These are phyloP conservation scores for Cyclopterus lumpus DNA, from an alignment of 2,797 vertebrate species.

Conservation along the genomic window DNA sequence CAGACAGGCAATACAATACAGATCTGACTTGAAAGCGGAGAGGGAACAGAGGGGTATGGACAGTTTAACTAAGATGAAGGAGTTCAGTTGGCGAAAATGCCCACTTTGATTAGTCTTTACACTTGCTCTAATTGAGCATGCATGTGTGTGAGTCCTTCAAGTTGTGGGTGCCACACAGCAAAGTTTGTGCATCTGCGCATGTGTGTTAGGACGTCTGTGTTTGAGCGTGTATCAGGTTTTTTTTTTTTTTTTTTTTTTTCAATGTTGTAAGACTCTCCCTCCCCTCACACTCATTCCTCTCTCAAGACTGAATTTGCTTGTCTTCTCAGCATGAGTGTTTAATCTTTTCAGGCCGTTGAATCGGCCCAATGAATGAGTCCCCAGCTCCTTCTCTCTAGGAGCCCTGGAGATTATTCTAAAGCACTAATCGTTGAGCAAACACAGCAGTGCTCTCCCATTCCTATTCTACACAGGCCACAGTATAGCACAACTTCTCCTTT, in stretches of 20 bases:
- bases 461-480: slow-evolving; percentile 94
- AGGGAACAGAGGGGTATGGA: slow-evolving; percentile 78
- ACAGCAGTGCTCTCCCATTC: slow-evolving; percentile 98
- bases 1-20: slow-evolving; percentile 80
- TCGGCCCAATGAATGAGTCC: slow-evolving; percentile 98
- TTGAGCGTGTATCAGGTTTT: slow-evolving; percentile 66
- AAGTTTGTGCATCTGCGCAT: slow-evolving; percentile 67
- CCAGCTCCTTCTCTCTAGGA: slow-evolving; percentile 96
- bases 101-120: slow-evolving; percentile 82
- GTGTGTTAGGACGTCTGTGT: slow-evolving; percentile 64
- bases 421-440: slow-evolving; percentile 99
- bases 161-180: slow-evolving; percentile 49
- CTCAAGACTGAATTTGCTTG: slow-evolving; percentile 98
- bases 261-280: slow-evolving; percentile 72
- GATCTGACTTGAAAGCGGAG: slow-evolving; percentile 78
- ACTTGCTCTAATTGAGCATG: slow-evolving; percentile 83
- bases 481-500: slow-evolving; percentile 90
- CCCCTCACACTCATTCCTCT: slow-evolving; percentile 92
- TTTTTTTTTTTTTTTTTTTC: slow-evolving; percentile 15
- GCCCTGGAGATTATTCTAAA: slow-evolving; percentile 99
- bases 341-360: slow-evolving; percentile 99
- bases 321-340: slow-evolving; percentile 99
- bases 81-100: slow-evolving; percentile 81
- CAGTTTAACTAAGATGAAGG: slow-evolving; percentile 83
- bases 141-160: slow-evolving; percentile 70